Conservation (phyloP, 1,140 invertebrate species). For the Brevipalpus yothersi region DNA sequence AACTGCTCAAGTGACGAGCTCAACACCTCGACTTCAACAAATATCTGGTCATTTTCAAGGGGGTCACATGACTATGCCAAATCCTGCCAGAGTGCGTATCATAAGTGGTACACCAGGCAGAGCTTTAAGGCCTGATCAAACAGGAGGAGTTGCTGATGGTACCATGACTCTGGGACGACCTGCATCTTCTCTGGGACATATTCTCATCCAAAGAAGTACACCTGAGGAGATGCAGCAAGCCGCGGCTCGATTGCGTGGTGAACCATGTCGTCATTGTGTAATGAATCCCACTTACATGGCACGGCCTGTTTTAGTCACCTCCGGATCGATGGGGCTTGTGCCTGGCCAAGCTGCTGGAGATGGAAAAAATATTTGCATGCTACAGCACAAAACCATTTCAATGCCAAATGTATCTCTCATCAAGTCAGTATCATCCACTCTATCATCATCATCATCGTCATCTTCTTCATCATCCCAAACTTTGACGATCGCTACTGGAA, state of each 20-base stretch:
- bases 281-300: too few species aligned
- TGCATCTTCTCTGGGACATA: neutral
- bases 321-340: too few species aligned
- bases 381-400: constrained; percentile 1
- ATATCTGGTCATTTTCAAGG: neutral
- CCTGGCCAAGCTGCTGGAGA: too few species aligned
- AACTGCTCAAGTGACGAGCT: neutral
- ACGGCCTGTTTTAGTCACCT: too few species aligned
- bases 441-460: too few species aligned
- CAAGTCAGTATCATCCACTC: neutral
- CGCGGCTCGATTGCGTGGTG: neutral
- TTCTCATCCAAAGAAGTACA: neutral
- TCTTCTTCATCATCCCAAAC: neutral
- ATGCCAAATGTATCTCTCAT: constrained; percentile 3
- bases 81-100: neutral
- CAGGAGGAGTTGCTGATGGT: neutral
- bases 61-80: neutral
- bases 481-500: neutral
- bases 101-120: neutral
- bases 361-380: neutral
- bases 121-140: neutral
- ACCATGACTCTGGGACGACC: neutral
- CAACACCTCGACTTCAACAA: neutral
- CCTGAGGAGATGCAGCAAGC: neutral
- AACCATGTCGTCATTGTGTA: too few species aligned